Evolutionary conservation across 2,888 invertebrate genomes (phyloP), one percentile per base, ranked within the genome.

Genomic region (Junonia oenone): DNA sequence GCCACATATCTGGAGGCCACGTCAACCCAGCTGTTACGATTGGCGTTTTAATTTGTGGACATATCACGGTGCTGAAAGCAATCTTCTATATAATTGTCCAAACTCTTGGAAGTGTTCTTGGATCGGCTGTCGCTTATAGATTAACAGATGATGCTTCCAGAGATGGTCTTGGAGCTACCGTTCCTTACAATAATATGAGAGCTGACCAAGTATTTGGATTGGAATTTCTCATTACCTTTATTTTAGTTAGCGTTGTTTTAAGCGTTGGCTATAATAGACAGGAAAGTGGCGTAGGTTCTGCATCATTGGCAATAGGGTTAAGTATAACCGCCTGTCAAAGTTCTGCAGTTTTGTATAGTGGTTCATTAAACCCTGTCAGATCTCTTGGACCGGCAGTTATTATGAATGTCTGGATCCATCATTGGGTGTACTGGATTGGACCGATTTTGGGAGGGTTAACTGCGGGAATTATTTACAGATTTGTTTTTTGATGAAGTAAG

Each of bases 371-470:
- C 43, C 62, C 63, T 15, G 59, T 62, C 0, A 56, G 62, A 17
- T 63, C 65, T 17, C 47, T 63, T 9, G 63, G 63, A 11, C 63
- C 63, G 9, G 65, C 65, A 4, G 59, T 63, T 1, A 40, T 63
- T 0, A 63, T 65, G 61, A 59, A 63, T 37, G 55, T 63, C 15
- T 64, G 64, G 64, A 50, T 38, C 6, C 4, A 50, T 50, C 62
- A 65, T 38, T 62, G 61, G 62, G 58, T 59, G 14, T 63, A 55
- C 15, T 65, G 63, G 64, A 26, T 51, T 14, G 62, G 54, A 37
- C 64, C 64, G 8, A 31, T 63, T 0, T 22, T 62, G 5, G 64
- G 62, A 6, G 64, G 63, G 9, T 5, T 56, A 15, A 9, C 51
- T 6, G 62, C 62, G 9, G 63, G 63, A 5, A 13, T 63, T n/a